phyloP scores from a whole-genome alignment of 2,797 vertebrate species.

The Phrynocephalus vlangalii region DNA sequence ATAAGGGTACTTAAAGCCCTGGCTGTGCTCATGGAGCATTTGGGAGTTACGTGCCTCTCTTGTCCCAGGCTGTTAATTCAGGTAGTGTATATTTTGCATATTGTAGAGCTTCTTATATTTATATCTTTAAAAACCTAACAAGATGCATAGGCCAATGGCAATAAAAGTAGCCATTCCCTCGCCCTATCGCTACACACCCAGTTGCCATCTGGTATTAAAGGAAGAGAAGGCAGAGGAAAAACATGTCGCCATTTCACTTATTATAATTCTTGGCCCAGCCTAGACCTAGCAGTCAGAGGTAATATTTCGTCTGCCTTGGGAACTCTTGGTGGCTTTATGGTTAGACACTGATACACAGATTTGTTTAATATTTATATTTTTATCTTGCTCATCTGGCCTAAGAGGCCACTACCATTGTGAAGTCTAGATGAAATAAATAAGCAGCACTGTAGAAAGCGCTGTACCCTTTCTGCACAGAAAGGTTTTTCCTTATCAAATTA shows the following conservation, averaged over 20 bases:
- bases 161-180: too few relatives aligned
- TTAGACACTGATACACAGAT: background rate
- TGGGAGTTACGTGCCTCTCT: too few relatives aligned
- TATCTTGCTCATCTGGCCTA: too few relatives aligned
- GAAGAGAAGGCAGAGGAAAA: background rate
- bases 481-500: conserved; percentile 13
- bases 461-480: background rate
- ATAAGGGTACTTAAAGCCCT: too few relatives aligned
- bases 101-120: background rate
- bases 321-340: background rate
- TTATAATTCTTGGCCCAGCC: background rate
- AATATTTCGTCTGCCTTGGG: background rate
- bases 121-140: too few relatives aligned
- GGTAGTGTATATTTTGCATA: background rate
- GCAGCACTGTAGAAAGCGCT: background rate
- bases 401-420: background rate
- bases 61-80: background rate
- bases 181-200: background rate
- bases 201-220: background rate
- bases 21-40: too few relatives aligned
- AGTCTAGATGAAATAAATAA: background rate
- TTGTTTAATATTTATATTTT: too few relatives aligned
- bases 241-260: background rate
- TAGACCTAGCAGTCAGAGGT: background rate
- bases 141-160: too few relatives aligned